These are phyloP conservation scores for Clinocottus analis DNA, from an alignment of 2,113 vertebrate genomes.

Conservation along the genomic window DNA sequence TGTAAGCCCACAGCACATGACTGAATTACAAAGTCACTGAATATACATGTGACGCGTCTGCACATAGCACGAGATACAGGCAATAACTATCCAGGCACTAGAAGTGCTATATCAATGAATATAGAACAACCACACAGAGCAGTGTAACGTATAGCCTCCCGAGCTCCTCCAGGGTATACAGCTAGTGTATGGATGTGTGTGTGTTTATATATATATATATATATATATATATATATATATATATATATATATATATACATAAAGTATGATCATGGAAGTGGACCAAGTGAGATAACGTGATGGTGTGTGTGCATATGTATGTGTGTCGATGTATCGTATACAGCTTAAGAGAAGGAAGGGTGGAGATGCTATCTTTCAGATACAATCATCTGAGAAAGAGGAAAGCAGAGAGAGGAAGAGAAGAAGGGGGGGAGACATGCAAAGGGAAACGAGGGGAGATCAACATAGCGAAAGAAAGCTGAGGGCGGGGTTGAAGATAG, in stretches of 20 bases:
- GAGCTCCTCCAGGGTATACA: conserved; percentile 45
- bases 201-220: too few species aligned
- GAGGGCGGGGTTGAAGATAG: not conserved
- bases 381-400: conserved; percentile 45
- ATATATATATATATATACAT: conserved; percentile 56
- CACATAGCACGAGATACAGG: conserved; percentile 36
- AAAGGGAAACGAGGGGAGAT: conserved; percentile 4
- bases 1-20: conserved; percentile 1
- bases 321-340: conserved; percentile 29
- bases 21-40: conserved; percentile 56
- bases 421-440: conserved; percentile 10
- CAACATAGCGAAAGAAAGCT: conserved; percentile 16
- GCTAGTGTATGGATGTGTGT: too few species aligned
- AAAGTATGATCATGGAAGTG: conserved; percentile 66
- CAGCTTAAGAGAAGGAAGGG: conserved; percentile 23
- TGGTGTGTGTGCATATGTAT: conserved; percentile 14
- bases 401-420: conserved; percentile 5
- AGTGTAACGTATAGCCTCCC: conserved; percentile 37
- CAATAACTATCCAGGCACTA: conserved; percentile 45
- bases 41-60: conserved; percentile 57
- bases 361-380: conserved; percentile 40
- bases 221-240: too few species aligned
- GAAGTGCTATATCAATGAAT: conserved; percentile 73
- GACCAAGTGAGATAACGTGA: conserved; percentile 60
- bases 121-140: conserved; percentile 64